phyloP scores from a whole-genome alignment of 2,113 vertebrate species.

The Oostethus manadensis region DNA sequence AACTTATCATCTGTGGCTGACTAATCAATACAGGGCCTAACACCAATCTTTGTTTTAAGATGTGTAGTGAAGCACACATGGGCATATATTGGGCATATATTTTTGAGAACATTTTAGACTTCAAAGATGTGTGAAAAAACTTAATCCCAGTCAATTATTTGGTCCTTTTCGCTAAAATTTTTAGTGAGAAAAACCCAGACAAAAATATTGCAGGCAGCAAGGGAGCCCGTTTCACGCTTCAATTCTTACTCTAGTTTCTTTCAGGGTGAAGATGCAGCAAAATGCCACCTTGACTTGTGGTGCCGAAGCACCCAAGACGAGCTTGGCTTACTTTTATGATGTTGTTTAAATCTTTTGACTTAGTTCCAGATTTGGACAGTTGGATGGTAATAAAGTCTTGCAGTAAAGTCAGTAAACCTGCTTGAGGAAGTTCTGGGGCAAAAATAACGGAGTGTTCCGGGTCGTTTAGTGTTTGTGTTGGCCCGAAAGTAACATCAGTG shows the following conservation, averaged over 20 bases:
- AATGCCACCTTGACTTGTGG: slow-evolving; percentile 4
- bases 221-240: not conserved
- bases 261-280: slow-evolving; percentile 7
- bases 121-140: no score
- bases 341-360: slow-evolving; percentile 4
- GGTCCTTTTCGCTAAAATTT: not conserved
- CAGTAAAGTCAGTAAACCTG: not conserved
- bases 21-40: no score
- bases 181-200: slow-evolving; percentile 8
- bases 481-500: not conserved
- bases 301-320: slow-evolving; percentile 1
- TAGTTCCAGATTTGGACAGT: slow-evolving; percentile 1
- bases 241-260: not conserved
- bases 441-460: not conserved
- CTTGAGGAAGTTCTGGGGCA: not conserved
- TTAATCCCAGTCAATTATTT: no score
- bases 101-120: no score
- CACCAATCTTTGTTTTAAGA: no score
- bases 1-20: no score
- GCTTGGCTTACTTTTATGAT: slow-evolving; percentile 2
- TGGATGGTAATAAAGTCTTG: not conserved
- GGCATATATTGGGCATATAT: no score
- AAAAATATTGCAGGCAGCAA: slow-evolving; percentile 1
- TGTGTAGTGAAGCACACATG: no score
- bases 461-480: not conserved